These are phyloP conservation scores for Meloidogyne floridensis DNA, from an alignment of 1,140 invertebrate species.

Conservation along the genomic window DNA sequence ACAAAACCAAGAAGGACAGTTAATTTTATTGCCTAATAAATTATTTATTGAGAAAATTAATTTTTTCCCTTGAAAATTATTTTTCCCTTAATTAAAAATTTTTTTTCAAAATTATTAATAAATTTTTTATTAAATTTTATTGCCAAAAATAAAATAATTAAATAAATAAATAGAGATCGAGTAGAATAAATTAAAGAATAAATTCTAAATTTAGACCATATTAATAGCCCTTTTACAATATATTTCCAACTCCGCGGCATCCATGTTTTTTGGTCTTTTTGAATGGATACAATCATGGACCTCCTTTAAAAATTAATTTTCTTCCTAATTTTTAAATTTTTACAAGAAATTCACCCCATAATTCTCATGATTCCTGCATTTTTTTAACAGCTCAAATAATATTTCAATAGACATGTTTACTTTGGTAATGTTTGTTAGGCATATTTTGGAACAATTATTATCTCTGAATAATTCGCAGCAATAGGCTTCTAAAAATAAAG, in stretches of 20 bases:
- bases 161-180: too few species aligned
- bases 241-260: not conserved
- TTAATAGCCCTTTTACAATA: not conserved
- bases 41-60: not conserved
- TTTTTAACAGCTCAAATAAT: not conserved
- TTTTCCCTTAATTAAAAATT: not conserved
- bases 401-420: not conserved
- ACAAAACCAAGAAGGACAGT: not conserved
- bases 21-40: conserved; percentile 3
- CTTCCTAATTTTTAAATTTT: too few species aligned
- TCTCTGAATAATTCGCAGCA: not conserved
- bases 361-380: not conserved
- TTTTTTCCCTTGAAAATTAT: not conserved
- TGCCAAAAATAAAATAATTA: too few species aligned
- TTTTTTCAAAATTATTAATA: too few species aligned
- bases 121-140: too few species aligned
- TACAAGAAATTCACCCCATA: not conserved
- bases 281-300: not conserved
- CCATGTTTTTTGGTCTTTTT: not conserved
- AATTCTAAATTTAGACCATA: not conserved
- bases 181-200: too few species aligned
- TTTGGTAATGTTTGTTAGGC: not conserved
- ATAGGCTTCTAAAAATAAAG: not conserved
- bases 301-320: not conserved
- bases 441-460: not conserved